phyloP scores from a whole-genome alignment of 2,888 invertebrate genomes.

The Agrochola litura region DNA sequence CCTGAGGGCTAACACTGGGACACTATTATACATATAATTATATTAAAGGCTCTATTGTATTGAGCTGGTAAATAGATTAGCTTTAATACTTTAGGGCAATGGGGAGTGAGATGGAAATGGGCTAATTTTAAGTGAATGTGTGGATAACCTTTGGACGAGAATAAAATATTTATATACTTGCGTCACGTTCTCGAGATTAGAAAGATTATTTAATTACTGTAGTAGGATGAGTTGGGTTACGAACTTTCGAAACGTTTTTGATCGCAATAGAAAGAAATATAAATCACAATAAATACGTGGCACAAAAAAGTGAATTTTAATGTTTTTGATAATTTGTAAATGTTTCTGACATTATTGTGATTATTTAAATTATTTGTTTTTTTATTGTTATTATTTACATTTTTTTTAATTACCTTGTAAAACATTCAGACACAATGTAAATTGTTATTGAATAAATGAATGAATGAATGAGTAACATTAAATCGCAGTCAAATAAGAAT shows the following conservation, averaged over 20 bases:
- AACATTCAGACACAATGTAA: too few relatives aligned
- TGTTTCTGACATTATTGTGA: too few relatives aligned
- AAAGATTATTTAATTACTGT: too few relatives aligned
- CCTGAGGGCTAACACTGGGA: background rate
- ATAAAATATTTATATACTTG: background rate
- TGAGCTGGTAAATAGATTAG: conserved; percentile 14
- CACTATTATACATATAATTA: background rate
- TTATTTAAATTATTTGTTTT: too few relatives aligned
- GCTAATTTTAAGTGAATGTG: conserved; percentile 6
- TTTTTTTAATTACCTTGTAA: too few relatives aligned
- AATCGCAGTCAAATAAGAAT: background rate
- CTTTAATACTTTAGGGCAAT: conserved; percentile 5
- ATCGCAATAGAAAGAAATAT: background rate
- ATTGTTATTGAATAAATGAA: too few relatives aligned
- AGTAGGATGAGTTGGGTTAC: background rate
- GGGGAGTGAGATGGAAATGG: background rate
- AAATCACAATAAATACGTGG: background rate
- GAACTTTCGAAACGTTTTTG: background rate
- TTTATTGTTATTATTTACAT: too few relatives aligned
- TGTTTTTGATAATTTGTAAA: too few relatives aligned
- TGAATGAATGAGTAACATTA: background rate
- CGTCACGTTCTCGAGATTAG: too few relatives aligned
- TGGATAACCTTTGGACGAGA: background rate
- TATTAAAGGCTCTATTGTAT: conserved; percentile 3
- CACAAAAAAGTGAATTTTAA: too few relatives aligned